A percentile compares a stretch with the other conserved stretches of the same genome.
Conservation (phyloP, 2,888 invertebrate genomes). For the Auanema sp. region DNA sequence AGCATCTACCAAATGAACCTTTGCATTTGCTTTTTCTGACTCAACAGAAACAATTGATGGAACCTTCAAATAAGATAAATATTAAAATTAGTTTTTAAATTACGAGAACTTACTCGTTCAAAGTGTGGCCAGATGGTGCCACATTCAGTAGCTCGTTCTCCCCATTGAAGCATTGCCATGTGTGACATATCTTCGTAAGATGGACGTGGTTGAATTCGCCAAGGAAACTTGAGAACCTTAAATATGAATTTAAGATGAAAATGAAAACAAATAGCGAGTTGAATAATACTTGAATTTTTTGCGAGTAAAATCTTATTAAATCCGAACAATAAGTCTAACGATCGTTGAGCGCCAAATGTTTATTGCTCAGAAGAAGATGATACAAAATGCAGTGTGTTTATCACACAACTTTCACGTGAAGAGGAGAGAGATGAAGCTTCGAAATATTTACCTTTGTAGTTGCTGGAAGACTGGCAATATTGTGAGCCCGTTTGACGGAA, state of each 20-base stretch:
- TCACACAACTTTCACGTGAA: background rate
- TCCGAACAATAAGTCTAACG: background rate
- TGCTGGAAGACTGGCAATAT: constrained; percentile 16
- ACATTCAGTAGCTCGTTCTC: constrained; percentile 31
- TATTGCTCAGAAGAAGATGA: too few species aligned
- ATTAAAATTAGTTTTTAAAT: background rate
- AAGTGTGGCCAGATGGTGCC: constrained; percentile 54
- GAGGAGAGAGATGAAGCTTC: background rate
- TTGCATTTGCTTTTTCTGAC: constrained; percentile 20
- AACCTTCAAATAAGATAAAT: constrained; percentile 19
- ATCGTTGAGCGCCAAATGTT: too few species aligned
- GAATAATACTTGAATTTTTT: background rate
- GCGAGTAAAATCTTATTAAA: background rate
- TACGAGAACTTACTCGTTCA: constrained; percentile 14
- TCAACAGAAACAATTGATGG: constrained; percentile 47
- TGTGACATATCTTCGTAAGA: constrained; percentile 20
- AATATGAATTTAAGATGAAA: too few species aligned
- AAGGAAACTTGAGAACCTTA: constrained; percentile 32
- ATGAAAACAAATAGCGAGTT: background rate
- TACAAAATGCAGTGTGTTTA: too few species aligned
- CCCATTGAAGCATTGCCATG: constrained; percentile 39
- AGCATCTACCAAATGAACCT: constrained; percentile 42
- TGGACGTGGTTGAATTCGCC: constrained; percentile 25
- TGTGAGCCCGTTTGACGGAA: constrained; percentile 21
- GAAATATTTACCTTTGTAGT: constrained; percentile 23